Evolutionary conservation across 2,113 vertebrate species (phyloP), one percentile per base, ranked within the genome.

Genomic region (Caloenas nicobarica): DNA sequence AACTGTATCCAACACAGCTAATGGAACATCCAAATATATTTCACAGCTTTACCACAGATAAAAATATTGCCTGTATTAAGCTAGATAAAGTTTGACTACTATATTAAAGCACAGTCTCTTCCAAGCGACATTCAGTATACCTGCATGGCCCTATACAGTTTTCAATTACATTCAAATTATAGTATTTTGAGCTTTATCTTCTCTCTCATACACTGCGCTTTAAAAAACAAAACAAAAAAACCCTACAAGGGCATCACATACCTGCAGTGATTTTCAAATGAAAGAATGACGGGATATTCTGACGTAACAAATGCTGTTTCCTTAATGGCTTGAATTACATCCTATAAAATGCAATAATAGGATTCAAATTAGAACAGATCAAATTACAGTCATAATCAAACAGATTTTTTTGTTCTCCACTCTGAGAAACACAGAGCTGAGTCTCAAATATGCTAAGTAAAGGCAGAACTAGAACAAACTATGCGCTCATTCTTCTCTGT

Each of bases 211-310:
- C 11, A 66, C 7, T 11, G 42, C 50, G 68, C 14, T 65, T 60
- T 18, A 36, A 48, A 66, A 77, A 51, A 77, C 73, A 61, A n/a
- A 31, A 29, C 15, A n/a, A 86, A 48, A 65, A 8, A 14, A 16
- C 44, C 18, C 44, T 46, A 46, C 44, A 77, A 86, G 3, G 15
- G 16, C 33, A 57, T 29, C 38, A 31, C 51, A 54, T 97, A 99
- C 99, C 99, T 99, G 99, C 99, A 99, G 90, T 99, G 99, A 97
- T 99, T 99, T 98, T 99, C 99, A 97, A 99, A 99, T 26, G 99
- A 99, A 96, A 99, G 98, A 96, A 99, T 99, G 73, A 99, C 99
- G 44, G 99, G 99, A 87, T 98, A 99, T 7, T 99, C 99, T 10
- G 99, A 99, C 9, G 99, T 99, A 84, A 99, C 99, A 96, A 99